phyloP scores from a whole-genome alignment of 2,113 vertebrate genomes.

The Ginglymostoma cirratum region DNA sequence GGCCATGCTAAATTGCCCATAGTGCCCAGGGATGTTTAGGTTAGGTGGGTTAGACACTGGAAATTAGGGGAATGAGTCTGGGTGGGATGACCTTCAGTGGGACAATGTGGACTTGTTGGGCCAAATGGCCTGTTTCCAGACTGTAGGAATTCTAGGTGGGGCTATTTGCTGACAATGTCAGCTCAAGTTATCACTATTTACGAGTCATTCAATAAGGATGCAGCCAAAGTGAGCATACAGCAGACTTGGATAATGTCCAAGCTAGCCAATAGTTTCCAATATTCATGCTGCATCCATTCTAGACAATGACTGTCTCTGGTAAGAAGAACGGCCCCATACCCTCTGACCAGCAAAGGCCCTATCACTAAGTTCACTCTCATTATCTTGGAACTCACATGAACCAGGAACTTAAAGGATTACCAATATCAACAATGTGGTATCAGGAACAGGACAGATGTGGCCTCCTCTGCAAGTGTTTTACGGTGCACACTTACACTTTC shows the following conservation, averaged over 20 bases:
- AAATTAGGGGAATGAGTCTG: no score
- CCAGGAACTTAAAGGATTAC: neutral
- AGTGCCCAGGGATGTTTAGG: no score
- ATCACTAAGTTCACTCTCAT: neutral
- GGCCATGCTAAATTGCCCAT: no score
- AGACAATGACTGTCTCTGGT: neutral
- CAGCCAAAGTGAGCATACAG: neutral
- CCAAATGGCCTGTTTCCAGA: no score
- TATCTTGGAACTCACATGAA: neutral
- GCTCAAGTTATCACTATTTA: neutral
- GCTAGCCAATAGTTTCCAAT: neutral
- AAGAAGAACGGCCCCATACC: neutral
- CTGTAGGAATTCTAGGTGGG: neutral
- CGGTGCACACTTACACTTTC: neutral
- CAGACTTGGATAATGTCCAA: neutral
- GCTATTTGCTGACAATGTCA: neutral
- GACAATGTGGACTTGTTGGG: no score
- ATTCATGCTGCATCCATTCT: neutral
- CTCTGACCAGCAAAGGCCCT: neutral
- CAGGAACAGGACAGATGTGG: neutral
- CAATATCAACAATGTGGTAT: neutral
- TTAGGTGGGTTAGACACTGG: no score
- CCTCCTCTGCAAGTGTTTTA: neutral
- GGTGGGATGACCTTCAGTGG: no score
- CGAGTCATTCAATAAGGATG: neutral